These are phyloP conservation scores for Cephus nigrinus DNA, from an alignment of 2,888 invertebrate genomes.

Conservation along the genomic window DNA sequence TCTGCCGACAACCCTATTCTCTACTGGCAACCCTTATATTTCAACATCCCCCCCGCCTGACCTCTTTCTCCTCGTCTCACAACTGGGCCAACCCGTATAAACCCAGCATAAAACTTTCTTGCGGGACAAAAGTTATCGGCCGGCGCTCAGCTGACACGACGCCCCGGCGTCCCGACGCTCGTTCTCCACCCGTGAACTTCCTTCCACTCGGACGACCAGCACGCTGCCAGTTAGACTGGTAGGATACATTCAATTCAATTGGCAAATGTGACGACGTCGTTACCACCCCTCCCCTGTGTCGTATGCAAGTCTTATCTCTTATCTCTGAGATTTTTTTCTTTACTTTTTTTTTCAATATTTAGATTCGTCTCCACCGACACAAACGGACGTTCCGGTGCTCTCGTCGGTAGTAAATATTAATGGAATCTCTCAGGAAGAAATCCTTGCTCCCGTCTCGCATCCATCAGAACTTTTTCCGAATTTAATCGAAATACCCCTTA, in stretches of 20 bases:
- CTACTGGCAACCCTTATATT: not conserved
- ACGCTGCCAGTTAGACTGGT: not conserved
- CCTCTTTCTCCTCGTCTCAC: slow-evolving; percentile 8
- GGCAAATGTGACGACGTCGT: not conserved
- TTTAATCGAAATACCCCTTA: not conserved
- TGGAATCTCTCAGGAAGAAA: not conserved
- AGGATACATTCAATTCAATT: not conserved
- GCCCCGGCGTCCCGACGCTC: slow-evolving; percentile 13
- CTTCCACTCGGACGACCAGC: not conserved
- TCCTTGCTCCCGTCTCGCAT: not conserved
- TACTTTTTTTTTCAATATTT: not conserved
- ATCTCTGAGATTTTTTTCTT: not conserved
- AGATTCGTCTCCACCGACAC: not conserved
- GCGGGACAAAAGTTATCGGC: slow-evolving; percentile 30
- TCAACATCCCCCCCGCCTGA: not conserved
- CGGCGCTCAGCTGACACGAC: slow-evolving; percentile 35
- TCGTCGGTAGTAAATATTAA: not conserved
- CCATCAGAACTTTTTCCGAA: not conserved
- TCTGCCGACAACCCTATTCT: slow-evolving; percentile 15
- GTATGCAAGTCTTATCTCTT: not conserved
- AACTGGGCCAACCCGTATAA: slow-evolving; percentile 36
- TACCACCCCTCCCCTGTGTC: not conserved
- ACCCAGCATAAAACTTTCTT: slow-evolving; percentile 32
- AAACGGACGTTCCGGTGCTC: not conserved
- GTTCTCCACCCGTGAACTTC: not conserved